Percentiles rank a stretch among this genome's conserved stretches.
These are phyloP conservation scores for Acromyrmex charruanus DNA, from an alignment of 1,140 invertebrate genomes.

Conservation along the genomic window DNA sequence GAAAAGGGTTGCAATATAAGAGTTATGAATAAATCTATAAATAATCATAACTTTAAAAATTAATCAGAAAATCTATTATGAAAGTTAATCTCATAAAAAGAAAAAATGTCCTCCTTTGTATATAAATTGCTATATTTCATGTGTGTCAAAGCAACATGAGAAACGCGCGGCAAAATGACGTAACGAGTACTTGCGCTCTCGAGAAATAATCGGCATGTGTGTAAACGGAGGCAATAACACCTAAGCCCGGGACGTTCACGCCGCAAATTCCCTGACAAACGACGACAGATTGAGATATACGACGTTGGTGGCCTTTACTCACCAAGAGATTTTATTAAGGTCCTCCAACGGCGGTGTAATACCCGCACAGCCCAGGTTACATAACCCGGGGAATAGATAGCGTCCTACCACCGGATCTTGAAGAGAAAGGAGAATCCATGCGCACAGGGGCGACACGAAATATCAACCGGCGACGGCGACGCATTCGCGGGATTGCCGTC, in stretches of 20 bases:
- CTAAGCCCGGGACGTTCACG: constrained; percentile 39
- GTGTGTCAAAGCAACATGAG: neutral
- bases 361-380: constrained; percentile 41
- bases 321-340: constrained; percentile 62
- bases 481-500: constrained; percentile 30
- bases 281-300: constrained; percentile 64
- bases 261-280: constrained; percentile 64
- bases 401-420: neutral
- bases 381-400: constrained; percentile 58
- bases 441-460: constrained; percentile 31
- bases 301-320: constrained; percentile 57
- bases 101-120: neutral
- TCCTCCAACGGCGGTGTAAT: constrained; percentile 59
- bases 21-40: neutral
- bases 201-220: constrained; percentile 59
- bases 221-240: constrained; percentile 58
- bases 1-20: neutral
- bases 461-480: constrained; percentile 41
- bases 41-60: neutral
- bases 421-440: constrained; percentile 34
- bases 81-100: neutral
- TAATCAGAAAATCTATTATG: neutral
- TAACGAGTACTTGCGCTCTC: constrained; percentile 24
- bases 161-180: neutral
- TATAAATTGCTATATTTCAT: constrained; percentile 1